A percentile compares a stretch with the other conserved stretches of the same genome.
phyloP scores from a whole-genome alignment of 1,140 invertebrate species.

The Zaprionus tsacasi region DNA sequence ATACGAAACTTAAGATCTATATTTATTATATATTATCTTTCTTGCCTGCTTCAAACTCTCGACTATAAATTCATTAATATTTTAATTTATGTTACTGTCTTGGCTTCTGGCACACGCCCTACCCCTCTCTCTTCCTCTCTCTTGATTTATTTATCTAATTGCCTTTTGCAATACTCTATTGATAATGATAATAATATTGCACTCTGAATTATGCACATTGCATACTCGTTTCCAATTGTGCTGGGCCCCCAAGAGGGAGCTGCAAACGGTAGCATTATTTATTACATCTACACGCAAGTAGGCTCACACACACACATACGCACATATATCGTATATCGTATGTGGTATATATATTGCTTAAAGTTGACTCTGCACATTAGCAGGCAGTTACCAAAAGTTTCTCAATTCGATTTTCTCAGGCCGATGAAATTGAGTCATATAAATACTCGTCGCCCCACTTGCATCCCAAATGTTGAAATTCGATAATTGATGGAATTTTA shows the following conservation, averaged over 20 bases:
- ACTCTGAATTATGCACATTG: conserved; percentile 51
- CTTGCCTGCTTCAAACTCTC: not conserved
- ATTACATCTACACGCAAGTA: not conserved
- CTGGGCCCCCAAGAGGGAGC: not conserved
- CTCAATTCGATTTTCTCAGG: conserved; percentile 50
- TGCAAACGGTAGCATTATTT: conserved; percentile 34
- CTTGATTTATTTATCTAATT: conserved; percentile 68
- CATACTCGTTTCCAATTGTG: not conserved
- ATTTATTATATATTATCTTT: not conserved
- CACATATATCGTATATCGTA: not conserved
- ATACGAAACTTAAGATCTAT: no score
- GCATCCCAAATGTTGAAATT: not conserved
- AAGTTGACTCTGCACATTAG: conserved; percentile 65
- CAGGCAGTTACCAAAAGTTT: conserved; percentile 57
- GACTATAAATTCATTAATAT: conserved; percentile 3
- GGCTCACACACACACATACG: not conserved
- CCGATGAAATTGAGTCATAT: conserved; percentile 58
- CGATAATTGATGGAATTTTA: no score
- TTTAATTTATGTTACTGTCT: conserved; percentile 22
- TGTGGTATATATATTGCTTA: not conserved
- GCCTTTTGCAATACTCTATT: conserved; percentile 53
- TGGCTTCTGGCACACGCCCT: not conserved
- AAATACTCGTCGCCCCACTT: not conserved
- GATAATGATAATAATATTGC: conserved; percentile 35
- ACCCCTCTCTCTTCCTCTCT: no score